Evolutionary conservation across 2,113 vertebrate genomes (phyloP).

Genomic region (Haemorhous mexicanus): DNA sequence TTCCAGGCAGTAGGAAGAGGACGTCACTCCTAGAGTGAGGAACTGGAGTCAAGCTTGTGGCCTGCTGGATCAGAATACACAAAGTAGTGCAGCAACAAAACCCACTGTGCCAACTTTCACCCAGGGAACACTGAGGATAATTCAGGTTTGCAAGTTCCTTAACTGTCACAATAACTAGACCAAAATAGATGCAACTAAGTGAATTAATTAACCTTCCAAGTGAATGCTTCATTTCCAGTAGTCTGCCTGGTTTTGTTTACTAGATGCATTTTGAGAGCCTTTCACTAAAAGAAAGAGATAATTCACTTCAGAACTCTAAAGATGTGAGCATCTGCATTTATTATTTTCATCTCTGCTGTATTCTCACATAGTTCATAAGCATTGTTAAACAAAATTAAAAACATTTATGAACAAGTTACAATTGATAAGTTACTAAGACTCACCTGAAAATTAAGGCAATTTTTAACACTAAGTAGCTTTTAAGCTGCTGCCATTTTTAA

Average conservation of each 20-base stretch:
- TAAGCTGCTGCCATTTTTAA: not conserved
- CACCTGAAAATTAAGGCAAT: not conserved
- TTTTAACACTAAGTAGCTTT: not conserved
- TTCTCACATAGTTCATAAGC: not conserved
- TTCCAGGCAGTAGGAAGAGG: not conserved
- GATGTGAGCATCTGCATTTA: not conserved
- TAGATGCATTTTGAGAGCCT: not conserved
- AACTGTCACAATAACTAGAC: not conserved
- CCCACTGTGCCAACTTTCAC: not conserved
- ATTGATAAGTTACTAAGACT: not conserved
- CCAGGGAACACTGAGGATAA: not conserved
- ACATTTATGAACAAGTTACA: not conserved
- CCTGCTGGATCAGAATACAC: not conserved
- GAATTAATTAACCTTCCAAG: not conserved
- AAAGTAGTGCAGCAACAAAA: not conserved
- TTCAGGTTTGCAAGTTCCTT: not conserved
- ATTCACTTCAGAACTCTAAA: not conserved
- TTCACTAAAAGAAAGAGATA: not conserved
- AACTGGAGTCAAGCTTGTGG: not conserved
- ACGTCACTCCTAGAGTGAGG: not conserved
- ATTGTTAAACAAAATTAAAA: not conserved
- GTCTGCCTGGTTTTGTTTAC: not conserved
- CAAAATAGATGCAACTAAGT: not conserved
- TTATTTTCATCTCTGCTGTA: not conserved
- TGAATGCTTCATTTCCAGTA: not conserved